phyloP scores from a whole-genome alignment of 35 echinoderm and acorn worm genomes.

The Heliocidaris erythrogramma region DNA sequence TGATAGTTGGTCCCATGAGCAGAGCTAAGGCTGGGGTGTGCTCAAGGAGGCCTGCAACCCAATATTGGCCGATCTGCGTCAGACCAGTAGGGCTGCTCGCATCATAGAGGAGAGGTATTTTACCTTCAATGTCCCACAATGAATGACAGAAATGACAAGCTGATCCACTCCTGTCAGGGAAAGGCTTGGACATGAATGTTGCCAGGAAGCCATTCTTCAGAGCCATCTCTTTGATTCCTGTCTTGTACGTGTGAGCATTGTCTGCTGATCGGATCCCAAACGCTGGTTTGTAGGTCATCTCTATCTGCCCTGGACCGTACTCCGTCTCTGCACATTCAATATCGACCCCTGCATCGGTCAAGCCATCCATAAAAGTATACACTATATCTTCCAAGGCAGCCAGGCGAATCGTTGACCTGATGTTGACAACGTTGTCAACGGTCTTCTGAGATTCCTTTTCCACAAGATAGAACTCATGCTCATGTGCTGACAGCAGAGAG shows the following conservation, averaged over 20 bases:
- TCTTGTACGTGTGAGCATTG: constrained; percentile 71
- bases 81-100: constrained; percentile 48
- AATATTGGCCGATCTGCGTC: constrained; percentile 57
- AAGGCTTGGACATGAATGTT: constrained; percentile 77
- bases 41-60: constrained; percentile 65
- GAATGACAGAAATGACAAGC: constrained; percentile 75
- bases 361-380: constrained; percentile 25
- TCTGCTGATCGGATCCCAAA: constrained; percentile 77
- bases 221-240: constrained; percentile 75
- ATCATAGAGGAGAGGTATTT: constrained; percentile 67
- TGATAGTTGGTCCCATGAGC: constrained; percentile 66
- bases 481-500: constrained; percentile 66
- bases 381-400: constrained; percentile 47
- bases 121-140: constrained; percentile 65
- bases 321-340: constrained; percentile 70
- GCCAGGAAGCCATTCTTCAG: constrained; percentile 58
- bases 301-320: constrained; percentile 64
- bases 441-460: constrained; percentile 54
- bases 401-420: constrained; percentile 29
- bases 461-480: constrained; percentile 71
- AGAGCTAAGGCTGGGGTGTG: constrained; percentile 59
- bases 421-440: constrained; percentile 21
- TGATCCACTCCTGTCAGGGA: constrained; percentile 13
- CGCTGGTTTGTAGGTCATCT: constrained; percentile 73
- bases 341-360: constrained; percentile 64